Base-by-base conservation (phyloP, 2,797 vertebrate genomes). In the Bovichtus diacanthus region DNA sequence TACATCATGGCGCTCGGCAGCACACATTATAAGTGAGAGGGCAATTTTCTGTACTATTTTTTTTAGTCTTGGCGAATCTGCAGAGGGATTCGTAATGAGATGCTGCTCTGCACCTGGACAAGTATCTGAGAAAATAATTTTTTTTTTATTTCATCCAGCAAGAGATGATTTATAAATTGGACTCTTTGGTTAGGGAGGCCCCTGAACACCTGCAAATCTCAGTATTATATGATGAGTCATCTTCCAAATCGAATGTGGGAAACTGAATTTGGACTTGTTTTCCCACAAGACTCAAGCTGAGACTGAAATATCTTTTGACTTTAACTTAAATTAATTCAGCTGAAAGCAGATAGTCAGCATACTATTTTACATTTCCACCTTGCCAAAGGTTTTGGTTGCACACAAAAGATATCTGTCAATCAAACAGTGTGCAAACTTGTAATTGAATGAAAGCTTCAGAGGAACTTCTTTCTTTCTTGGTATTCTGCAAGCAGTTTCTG, bases 221-320 rank as follows among this genome's bases (percentile, higher is more conserved):
- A 29, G 36, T 41, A 21, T 73, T 70, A 56, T 5, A 61, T 72
- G 27, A 79, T 56, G 51, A 77, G 44, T 76, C 76, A 49, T 63
- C 47, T 25, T 43, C 36, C 39, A 53, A 61, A 73, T 72, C 18
- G 39, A 44, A 80, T 61, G 47, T 39, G 4, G 43, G 23, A 53
- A 51, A 58, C 59, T 54, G 47, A 44, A 19, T 66, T 72, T 47
- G 29, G 36, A 44, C 6, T 39, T 50, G 67, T 67, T 73, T 69
- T 46, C 18, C 19, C 29, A 41, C 18, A 60, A 47, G 60, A 53
- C 29, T 23, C 49, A 19, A 47, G 29, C 27, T 49, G 47, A 66
- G 47, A 76, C 38, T 58, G 53, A 71, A 71, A 67, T 25, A 46
- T 31, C 18, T 38, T 47, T 38, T 27, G 21, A 62, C 36, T 59